These are phyloP conservation scores for Lepidurus arcticus DNA, from an alignment of 1,140 invertebrate species.

Conservation along the genomic window DNA sequence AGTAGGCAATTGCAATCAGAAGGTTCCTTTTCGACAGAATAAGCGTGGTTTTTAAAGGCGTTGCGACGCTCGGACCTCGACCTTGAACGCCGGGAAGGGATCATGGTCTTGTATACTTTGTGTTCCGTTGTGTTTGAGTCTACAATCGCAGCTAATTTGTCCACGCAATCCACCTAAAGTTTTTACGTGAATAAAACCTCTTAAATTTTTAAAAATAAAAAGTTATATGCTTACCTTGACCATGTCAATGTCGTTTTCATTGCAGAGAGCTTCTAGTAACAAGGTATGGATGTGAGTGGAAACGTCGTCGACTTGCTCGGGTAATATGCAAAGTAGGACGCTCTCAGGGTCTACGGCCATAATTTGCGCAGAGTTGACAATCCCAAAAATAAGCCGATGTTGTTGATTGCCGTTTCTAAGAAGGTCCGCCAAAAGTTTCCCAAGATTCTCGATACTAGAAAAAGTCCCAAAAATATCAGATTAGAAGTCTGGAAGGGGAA, in stretches of 20 bases:
- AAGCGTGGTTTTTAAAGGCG: background rate
- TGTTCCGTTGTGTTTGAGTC: background rate
- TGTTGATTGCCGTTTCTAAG: background rate
- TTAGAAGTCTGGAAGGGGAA: background rate
- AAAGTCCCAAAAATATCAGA: background rate
- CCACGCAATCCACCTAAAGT: background rate
- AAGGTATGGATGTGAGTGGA: background rate
- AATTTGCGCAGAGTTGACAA: background rate
- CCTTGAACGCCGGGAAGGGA: background rate
- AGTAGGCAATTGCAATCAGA: conserved; percentile 5
- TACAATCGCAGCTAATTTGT: background rate
- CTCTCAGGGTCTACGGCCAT: background rate
- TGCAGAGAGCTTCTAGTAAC: background rate
- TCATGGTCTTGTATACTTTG: background rate
- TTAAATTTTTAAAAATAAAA: background rate
- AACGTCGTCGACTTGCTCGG: conserved; percentile 12
- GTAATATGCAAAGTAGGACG: conserved; percentile 3
- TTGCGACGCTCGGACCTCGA: background rate
- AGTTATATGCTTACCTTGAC: background rate
- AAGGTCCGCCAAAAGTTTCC: background rate
- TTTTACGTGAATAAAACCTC: background rate
- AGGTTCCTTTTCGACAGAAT: background rate
- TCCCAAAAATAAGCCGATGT: background rate
- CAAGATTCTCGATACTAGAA: background rate
- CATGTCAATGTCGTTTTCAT: background rate